phyloP scores from a whole-genome alignment of 2,113 vertebrate species.

The Struthio camelus region DNA sequence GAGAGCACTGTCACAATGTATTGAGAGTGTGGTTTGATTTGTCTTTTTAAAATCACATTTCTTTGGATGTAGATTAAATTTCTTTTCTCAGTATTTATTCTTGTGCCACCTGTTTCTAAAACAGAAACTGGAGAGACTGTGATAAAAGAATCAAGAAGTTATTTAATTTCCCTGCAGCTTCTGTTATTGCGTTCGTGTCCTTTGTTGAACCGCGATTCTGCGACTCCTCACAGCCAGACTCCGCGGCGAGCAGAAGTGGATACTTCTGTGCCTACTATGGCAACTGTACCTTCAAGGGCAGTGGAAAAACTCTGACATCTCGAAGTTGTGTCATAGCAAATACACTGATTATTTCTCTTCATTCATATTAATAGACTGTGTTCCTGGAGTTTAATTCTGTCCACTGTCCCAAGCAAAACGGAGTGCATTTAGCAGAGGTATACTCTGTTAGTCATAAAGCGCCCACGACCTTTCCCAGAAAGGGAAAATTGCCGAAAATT shows the following conservation, averaged over 20 bases:
- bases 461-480: background rate
- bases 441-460: background rate
- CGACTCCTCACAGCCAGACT: background rate
- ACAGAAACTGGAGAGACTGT: background rate
- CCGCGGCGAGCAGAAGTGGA: background rate
- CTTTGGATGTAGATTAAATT: background rate
- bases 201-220: background rate
- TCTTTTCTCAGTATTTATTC: slow-evolving; percentile 15
- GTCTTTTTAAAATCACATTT: background rate
- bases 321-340: background rate
- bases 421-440: background rate
- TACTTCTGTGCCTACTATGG: background rate
- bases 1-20: background rate
- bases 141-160: background rate
- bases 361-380: background rate
- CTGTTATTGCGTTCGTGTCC: slow-evolving; percentile 14
- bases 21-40: background rate
- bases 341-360: background rate
- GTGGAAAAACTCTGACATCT: background rate
- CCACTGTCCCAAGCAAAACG: background rate
- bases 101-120: slow-evolving; percentile 8
- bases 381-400: background rate
- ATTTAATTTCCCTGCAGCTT: background rate
- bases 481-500: slow-evolving; percentile 26
- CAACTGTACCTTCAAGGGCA: background rate